phyloP scores from a whole-genome alignment of 2,888 invertebrate species.

The Coecobrya sp. region DNA sequence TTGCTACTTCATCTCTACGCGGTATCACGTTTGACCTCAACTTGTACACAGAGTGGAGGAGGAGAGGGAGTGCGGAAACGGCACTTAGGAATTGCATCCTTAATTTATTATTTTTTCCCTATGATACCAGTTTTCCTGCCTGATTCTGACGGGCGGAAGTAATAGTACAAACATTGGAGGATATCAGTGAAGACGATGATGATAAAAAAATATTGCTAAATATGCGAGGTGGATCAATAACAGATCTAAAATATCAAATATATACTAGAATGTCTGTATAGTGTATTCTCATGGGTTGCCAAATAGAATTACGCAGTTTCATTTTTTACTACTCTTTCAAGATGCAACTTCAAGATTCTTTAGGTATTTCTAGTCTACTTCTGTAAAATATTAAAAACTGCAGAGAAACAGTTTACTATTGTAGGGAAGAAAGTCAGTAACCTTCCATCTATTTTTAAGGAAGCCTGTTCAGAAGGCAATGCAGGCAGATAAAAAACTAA shows the following conservation, averaged over 20 bases:
- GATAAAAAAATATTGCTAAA: not conserved
- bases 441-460: not conserved
- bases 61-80: not conserved
- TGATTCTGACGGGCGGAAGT: constrained; percentile 25
- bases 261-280: too few relatives aligned
- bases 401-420: too few relatives aligned
- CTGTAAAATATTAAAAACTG: too few relatives aligned
- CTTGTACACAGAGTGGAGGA: constrained; percentile 7
- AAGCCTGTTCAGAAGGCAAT: not conserved
- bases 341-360: too few relatives aligned
- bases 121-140: not conserved
- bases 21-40: constrained; percentile 72
- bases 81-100: constrained; percentile 48
- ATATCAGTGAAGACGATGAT: not conserved
- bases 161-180: not conserved
- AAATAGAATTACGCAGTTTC: too few relatives aligned
- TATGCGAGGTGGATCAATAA: not conserved
- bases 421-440: too few relatives aligned
- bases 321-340: too few relatives aligned
- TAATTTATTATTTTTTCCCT: constrained; percentile 24
- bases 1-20: constrained; percentile 36
- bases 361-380: too few relatives aligned
- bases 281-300: too few relatives aligned
- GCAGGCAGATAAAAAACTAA: not conserved
- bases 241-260: too few relatives aligned